A percentile compares a stretch with the other conserved stretches of the same genome.
Conservation (phyloP, 2,797 vertebrate species). For the Poeciliopsis presidionis region DNA sequence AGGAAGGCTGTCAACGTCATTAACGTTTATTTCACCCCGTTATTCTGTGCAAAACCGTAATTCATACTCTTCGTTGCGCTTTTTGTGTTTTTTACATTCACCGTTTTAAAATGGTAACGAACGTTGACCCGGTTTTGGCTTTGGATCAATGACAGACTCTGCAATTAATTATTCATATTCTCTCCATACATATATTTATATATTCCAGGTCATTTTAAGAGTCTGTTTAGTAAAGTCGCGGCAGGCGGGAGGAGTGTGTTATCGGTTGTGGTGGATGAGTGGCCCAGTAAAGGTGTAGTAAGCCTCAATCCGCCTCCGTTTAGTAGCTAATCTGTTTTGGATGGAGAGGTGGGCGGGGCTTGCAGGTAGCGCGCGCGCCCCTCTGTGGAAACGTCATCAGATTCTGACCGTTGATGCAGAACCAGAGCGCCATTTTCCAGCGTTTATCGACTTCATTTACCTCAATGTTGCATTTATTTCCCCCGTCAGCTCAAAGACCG, state of each 20-base stretch:
- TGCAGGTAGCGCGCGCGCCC: constrained; percentile 46
- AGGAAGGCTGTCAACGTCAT: background rate
- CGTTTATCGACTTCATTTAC: background rate
- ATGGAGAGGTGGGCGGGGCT: constrained; percentile 41
- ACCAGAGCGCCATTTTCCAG: background rate
- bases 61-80: background rate
- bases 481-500: background rate
- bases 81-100: background rate
- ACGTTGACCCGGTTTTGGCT: background rate
- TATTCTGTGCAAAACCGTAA: background rate
- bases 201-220: background rate
- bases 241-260: background rate
- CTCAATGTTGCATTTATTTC: background rate
- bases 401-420: background rate
- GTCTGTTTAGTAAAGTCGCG: background rate
- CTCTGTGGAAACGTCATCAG: background rate
- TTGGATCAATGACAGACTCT: background rate
- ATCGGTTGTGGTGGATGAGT: constrained; percentile 3
- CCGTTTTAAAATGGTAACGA: background rate
- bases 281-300: constrained; percentile 20
- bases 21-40: background rate
- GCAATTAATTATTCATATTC: background rate
- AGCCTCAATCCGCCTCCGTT: constrained; percentile 37
- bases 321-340: constrained; percentile 45
- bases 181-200: background rate